Evolutionary conservation across 2,888 invertebrate genomes (phyloP), one percentile per base, ranked within the genome.

Genomic region (Zygaena filipendulae): DNA sequence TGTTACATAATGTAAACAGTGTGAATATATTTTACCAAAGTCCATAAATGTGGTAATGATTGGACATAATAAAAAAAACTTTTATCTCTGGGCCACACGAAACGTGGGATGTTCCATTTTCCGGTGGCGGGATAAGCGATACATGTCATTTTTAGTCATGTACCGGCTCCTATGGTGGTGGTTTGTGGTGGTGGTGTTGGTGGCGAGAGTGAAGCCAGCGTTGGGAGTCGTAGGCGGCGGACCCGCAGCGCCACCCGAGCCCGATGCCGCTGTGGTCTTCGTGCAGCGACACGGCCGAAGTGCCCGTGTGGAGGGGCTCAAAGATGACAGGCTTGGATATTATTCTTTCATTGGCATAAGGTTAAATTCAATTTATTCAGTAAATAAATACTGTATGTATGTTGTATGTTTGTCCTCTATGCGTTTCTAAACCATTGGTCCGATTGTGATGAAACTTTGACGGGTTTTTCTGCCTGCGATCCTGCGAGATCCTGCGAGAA

Each of bases 321-420:
- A 85, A 41, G 85, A 89, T 51, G 62, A 74, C 5, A 62, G 60
- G 2, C 80, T 79, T 3, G 84, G 84, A 39, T 84, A 87, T 50
- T 90, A 90, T 40, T 83, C 84, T 12, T 92, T 91, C 49, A 80
- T 84, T 32, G 92, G 92, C 2, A 82, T 92, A 37, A 83, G 88
- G 59, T 92, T 30, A 27, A 12, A n/a, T n/a, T n/a, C n/a, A n/a
- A n/a, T n/a, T n/a, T n/a, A n/a, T n/a, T n/a, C n/a, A n/a, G n/a
- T n/a, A n/a, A n/a, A n/a, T n/a, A n/a, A n/a, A n/a, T n/a, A n/a
- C n/a, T n/a, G n/a, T n/a, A n/a, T n/a, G n/a, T n/a, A n/a, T n/a
- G n/a, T n/a, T n/a, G n/a, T n/a, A n/a, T n/a, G n/a, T n/a, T n/a
- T n/a, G n/a, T n/a, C n/a, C n/a, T n/a, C n/a, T n/a, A n/a, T n/a